phyloP scores from a whole-genome alignment of 2,113 vertebrate genomes.

The zebrafish (Danio rerio) region GRCz12tu NC_133186.1:37016501-37017000 shows the following conservation, averaged over 20 bases:
- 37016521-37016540: too few relatives aligned
- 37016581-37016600: too few relatives aligned
- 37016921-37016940: conserved; percentile 24
- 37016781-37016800: conserved; percentile 82
- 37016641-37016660: neutral
- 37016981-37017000: conserved; percentile 69
- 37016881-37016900: conserved; percentile 77
- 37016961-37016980: neutral
- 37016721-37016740: too few relatives aligned
- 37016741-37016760: too few relatives aligned
- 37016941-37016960: conserved; percentile 6
- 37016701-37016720: too few relatives aligned
- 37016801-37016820: conserved; percentile 84
- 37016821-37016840: conserved; percentile 89
- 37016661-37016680: neutral
- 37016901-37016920: conserved; percentile 87
- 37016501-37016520: too few relatives aligned
- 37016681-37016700: neutral
- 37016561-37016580: too few relatives aligned
- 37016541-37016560: too few relatives aligned
- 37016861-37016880: conserved; percentile 82
- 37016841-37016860: conserved; percentile 84
- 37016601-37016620: too few relatives aligned
- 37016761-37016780: neutral
- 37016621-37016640: too few relatives aligned